Evolutionary conservation across 2,888 invertebrate genomes (phyloP), one percentile per base, ranked within the genome.

Genomic region (Hanleya hanleyi): DNA sequence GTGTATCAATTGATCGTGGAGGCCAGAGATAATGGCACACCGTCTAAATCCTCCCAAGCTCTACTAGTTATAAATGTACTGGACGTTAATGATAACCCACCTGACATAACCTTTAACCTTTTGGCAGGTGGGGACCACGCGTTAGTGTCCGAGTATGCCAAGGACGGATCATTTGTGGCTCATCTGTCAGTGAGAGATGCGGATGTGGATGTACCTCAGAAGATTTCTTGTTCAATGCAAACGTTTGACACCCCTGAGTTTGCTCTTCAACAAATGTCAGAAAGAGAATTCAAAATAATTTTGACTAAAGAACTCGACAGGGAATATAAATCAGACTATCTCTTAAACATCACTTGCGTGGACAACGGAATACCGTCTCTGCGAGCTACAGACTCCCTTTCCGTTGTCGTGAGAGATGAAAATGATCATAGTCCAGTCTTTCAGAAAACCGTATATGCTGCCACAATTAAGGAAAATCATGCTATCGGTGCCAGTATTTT

Each of bases 401-500:
- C 35, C 57, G 61, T 78, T 18, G 49, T 15, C n/a, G 69, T 78
- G 3, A 37, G 41, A 18, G 78, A 79, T 65, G 71, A 74, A 7
- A 79, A 79, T 61, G 75, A 79, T 32, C 74, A 79, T 50, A 65
- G 75, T 5, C 79, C 78, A 15, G 41, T 29, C 7, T 96, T 97
- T 91, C 97, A 97, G 91, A 97, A 97, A 0, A 93, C 93, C 88
- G 93, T 94, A 86, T 97, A 97, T 90, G 94, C 96, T 86, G 93
- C 95, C 84, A 92, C 94, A 50, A 92, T 96, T 61, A 92, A 93
- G 49, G 95, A 95, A 84, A 94, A 94, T 82, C 91, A 93, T 12
- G 91, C 92, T 41, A 90, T 93, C 2, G 95, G 95, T 1, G 93
- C 93, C 6, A 93, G 93, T 35, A 91, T 97, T 68, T 91, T 95